Conservation (phyloP, 2,888 invertebrate species). For the Lithophane socia region DNA sequence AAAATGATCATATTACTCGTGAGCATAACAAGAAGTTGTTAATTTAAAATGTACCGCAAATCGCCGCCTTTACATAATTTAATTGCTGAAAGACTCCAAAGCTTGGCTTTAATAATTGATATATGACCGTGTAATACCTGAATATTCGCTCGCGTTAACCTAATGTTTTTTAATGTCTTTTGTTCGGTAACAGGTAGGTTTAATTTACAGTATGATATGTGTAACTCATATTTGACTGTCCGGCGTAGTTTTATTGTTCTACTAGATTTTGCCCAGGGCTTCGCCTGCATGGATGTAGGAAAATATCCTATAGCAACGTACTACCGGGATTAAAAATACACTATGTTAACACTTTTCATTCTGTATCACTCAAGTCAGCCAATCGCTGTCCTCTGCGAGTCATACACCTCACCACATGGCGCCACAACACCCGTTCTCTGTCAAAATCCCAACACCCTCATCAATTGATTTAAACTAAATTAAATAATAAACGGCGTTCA, state of each 20-base stretch:
- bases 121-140: slow-evolving; percentile 33
- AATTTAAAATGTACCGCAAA: slow-evolving; percentile 58
- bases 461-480: slow-evolving; percentile 25
- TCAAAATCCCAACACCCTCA: slow-evolving; percentile 7
- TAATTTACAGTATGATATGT: slow-evolving; percentile 6
- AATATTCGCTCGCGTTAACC: slow-evolving; percentile 16
- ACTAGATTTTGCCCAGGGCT: background rate
- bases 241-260: background rate
- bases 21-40: slow-evolving; percentile 34
- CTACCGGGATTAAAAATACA: background rate
- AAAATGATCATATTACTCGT: slow-evolving; percentile 32
- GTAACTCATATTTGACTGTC: background rate
- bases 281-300: background rate
- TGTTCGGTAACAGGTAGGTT: slow-evolving; percentile 17
- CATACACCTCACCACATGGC: background rate
- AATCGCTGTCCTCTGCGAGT: background rate
- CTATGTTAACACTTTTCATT: background rate
- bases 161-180: slow-evolving; percentile 25
- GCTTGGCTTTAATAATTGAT: slow-evolving; percentile 57
- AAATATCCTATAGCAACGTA: background rate
- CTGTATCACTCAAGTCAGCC: background rate
- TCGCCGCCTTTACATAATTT: slow-evolving; percentile 44
- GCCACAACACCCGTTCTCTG: background rate
- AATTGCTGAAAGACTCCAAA: slow-evolving; percentile 61
- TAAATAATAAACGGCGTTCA: slow-evolving; percentile 21